phyloP scores from a whole-genome alignment of 2,113 vertebrate genomes.

The Daboia siamensis region DNA sequence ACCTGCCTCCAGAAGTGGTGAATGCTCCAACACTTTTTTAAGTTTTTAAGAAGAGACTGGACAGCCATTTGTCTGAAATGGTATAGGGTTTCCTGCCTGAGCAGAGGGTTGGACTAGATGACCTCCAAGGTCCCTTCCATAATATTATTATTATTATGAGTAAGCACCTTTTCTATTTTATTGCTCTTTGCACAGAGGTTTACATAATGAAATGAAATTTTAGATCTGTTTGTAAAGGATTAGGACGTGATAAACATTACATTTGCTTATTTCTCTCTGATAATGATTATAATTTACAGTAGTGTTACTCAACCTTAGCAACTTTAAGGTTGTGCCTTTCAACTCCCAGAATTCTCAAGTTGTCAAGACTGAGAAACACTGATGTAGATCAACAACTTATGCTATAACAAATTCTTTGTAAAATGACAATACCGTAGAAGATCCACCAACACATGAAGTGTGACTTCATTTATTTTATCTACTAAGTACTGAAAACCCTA shows the following conservation, averaged over 20 bases:
- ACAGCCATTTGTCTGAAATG: too few relatives aligned
- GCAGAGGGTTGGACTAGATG: too few relatives aligned
- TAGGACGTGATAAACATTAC: not conserved
- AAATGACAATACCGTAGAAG: not conserved
- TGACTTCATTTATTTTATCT: not conserved
- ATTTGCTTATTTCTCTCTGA: not conserved
- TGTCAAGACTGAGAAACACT: not conserved
- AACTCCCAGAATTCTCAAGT: not conserved
- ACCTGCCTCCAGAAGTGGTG: too few relatives aligned
- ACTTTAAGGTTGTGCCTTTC: not conserved
- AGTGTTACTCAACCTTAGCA: not conserved
- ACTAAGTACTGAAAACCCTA: not conserved
- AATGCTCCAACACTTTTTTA: too few relatives aligned
- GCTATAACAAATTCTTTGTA: not conserved
- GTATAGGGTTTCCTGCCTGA: too few relatives aligned
- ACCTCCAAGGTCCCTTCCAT: too few relatives aligned
- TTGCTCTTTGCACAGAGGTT: not conserved
- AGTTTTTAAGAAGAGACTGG: too few relatives aligned
- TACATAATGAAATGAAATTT: not conserved
- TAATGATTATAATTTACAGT: not conserved
- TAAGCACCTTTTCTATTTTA: not conserved
- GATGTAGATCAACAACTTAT: not conserved
- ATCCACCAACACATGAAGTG: not conserved
- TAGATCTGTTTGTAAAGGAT: not conserved
- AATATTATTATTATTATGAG: not conserved